These are phyloP conservation scores for Tetropium fuscum DNA, from an alignment of 2,888 invertebrate genomes.

Conservation along the genomic window DNA sequence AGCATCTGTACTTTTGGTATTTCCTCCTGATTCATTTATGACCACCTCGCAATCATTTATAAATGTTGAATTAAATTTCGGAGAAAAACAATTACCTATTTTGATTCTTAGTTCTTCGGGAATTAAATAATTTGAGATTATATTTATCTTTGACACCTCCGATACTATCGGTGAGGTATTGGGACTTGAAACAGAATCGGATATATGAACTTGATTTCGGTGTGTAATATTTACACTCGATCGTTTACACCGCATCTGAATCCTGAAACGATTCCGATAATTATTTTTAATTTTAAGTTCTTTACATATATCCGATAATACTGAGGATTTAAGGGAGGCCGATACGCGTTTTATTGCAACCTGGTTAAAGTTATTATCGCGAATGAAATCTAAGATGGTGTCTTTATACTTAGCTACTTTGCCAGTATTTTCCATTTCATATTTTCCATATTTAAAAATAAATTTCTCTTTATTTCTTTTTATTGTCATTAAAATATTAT, in stretches of 20 bases:
- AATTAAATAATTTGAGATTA: neutral
- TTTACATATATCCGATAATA: neutral
- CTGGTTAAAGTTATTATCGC: neutral
- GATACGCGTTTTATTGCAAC: neutral
- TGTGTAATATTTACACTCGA: neutral
- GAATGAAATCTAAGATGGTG: neutral
- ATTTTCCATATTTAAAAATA: neutral
- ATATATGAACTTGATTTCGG: neutral
- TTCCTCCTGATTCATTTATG: neutral
- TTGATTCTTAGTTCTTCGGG: neutral
- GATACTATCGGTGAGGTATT: neutral
- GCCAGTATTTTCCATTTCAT: neutral
- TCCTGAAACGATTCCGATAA: neutral
- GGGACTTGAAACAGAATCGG: neutral
- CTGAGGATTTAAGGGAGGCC: neutral
- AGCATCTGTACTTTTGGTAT: slow-evolving; percentile 4
- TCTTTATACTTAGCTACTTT: neutral
- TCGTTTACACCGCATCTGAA: neutral
- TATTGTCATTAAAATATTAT: neutral
- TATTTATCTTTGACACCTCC: neutral
- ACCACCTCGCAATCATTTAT: neutral
- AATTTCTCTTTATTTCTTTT: slow-evolving; percentile 5
- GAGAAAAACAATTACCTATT: neutral
- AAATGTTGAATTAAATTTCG: neutral
- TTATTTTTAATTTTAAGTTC: neutral